Evolutionary conservation across 2,888 invertebrate species (phyloP).

Genomic region (Odontocerum albicorne): DNA sequence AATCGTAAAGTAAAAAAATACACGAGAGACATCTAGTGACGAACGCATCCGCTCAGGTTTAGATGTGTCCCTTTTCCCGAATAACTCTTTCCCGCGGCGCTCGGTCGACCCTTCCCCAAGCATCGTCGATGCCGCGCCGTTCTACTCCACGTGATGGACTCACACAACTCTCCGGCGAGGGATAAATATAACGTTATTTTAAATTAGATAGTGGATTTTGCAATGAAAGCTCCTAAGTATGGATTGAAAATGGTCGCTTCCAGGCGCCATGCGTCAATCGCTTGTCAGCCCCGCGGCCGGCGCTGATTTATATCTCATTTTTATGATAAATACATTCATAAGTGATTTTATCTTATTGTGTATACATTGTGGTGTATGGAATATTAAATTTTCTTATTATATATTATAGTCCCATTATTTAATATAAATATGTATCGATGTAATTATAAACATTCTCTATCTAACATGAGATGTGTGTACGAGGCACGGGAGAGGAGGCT

Average conservation of each 20-base stretch:
- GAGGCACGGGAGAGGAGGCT: slow-evolving; percentile 15
- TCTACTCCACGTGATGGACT: no score
- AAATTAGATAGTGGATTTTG: slow-evolving; percentile 25
- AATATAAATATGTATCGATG: slow-evolving; percentile 31
- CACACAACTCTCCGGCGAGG: no score
- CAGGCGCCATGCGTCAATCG: slow-evolving; percentile 37
- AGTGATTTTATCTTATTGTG: slow-evolving; percentile 36
- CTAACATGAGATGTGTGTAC: slow-evolving; percentile 31
- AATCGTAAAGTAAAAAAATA: no score
- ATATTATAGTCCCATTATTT: slow-evolving; percentile 40
- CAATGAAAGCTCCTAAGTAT: slow-evolving; percentile 16
- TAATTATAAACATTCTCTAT: slow-evolving; percentile 31
- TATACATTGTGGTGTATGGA: slow-evolving; percentile 40
- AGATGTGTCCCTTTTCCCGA: no score
- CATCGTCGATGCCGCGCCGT: no score
- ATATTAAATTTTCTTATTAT: slow-evolving; percentile 44
- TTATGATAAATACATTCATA: slow-evolving; percentile 30
- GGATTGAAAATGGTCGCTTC: slow-evolving; percentile 38
- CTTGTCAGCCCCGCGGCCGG: slow-evolving; percentile 41
- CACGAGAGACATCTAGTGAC: no score
- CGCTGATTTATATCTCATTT: slow-evolving; percentile 39
- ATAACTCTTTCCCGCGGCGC: no score
- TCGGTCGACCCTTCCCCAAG: no score
- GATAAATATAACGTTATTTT: no score
- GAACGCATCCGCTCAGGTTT: no score